Percentiles rank a stretch among this genome's conserved stretches.
These are phyloP conservation scores for Netelia virgata DNA, from an alignment of 2,888 invertebrate genomes.

Conservation along the genomic window DNA sequence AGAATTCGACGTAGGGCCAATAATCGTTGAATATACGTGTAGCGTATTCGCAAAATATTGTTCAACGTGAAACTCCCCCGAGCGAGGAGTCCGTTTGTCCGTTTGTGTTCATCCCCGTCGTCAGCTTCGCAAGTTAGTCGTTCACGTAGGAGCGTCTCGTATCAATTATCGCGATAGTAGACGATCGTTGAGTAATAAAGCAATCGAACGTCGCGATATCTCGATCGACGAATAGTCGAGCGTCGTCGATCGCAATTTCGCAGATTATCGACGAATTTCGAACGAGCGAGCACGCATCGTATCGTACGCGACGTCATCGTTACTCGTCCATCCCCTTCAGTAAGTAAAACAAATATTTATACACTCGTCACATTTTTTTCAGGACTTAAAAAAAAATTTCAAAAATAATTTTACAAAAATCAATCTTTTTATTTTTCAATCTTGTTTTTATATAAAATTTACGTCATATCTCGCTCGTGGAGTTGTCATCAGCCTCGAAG, in stretches of 20 bases:
- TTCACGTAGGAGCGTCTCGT: not conserved
- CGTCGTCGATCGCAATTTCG: not conserved
- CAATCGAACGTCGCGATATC: not conserved
- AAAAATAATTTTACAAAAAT: too few relatives aligned
- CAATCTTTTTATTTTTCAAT: too few relatives aligned
- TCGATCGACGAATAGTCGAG: too few relatives aligned
- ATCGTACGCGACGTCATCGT: too few relatives aligned
- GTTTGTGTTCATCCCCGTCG: not conserved
- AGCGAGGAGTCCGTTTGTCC: slow-evolving; percentile 8
- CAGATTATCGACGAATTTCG: not conserved
- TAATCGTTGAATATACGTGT: not conserved
- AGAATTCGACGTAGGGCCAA: slow-evolving; percentile 62
- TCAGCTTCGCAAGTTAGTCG: not conserved
- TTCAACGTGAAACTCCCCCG: not conserved
- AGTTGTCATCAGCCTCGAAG: not conserved
- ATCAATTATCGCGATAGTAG: not conserved
- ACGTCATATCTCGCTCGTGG: not conserved
- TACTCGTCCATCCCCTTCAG: not conserved
- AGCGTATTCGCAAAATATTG: not conserved
- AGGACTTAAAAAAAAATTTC: too few relatives aligned
- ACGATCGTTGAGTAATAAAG: not conserved
- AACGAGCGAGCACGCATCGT: not conserved
- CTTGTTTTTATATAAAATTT: not conserved
- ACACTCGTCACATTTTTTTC: not conserved
- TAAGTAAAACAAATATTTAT: not conserved